A percentile compares a stretch with the other conserved stretches of the same genome.
phyloP scores from a whole-genome alignment of 2,888 invertebrate genomes.

The Dioctria rufipes region DNA sequence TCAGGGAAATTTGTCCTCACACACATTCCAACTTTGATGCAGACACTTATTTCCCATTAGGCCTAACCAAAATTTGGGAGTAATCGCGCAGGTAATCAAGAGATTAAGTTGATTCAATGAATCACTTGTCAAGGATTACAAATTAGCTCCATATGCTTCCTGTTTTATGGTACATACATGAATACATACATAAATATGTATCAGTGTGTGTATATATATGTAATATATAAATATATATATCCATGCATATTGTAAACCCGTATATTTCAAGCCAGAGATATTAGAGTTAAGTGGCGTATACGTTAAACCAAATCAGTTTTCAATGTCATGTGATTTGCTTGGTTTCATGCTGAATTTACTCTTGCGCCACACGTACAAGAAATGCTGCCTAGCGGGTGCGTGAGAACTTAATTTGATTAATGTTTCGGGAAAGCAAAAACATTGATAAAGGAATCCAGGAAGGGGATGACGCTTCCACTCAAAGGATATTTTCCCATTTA shows the following conservation, averaged over 20 bases:
- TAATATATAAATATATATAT: no score
- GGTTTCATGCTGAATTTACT: slow-evolving; percentile 41
- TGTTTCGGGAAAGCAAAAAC: slow-evolving; percentile 14
- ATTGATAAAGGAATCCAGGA: slow-evolving; percentile 19
- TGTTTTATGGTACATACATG: no score
- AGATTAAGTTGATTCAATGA: slow-evolving; percentile 47
- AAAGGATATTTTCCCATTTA: slow-evolving; percentile 21
- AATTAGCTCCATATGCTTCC: slow-evolving; percentile 31
- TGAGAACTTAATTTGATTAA: slow-evolving; percentile 45
- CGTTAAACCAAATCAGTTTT: slow-evolving; percentile 26
- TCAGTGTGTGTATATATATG: no score
- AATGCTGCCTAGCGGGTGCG: background rate
- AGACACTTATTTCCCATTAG: slow-evolving; percentile 17
- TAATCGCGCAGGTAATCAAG: slow-evolving; percentile 49
- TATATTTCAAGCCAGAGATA: background rate
- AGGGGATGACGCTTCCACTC: slow-evolving; percentile 1
- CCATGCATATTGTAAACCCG: no score
- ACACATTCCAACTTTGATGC: background rate
- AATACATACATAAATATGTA: no score
- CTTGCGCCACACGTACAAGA: background rate
- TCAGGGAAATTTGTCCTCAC: slow-evolving; percentile 40
- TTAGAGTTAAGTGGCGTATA: slow-evolving; percentile 29
- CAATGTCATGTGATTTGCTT: slow-evolving; percentile 36
- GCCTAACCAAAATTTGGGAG: slow-evolving; percentile 13
- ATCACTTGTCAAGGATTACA: slow-evolving; percentile 47